Evolutionary conservation across 2,113 vertebrate species (phyloP).

Genomic region (Hippoglossus stenolepis): DNA sequence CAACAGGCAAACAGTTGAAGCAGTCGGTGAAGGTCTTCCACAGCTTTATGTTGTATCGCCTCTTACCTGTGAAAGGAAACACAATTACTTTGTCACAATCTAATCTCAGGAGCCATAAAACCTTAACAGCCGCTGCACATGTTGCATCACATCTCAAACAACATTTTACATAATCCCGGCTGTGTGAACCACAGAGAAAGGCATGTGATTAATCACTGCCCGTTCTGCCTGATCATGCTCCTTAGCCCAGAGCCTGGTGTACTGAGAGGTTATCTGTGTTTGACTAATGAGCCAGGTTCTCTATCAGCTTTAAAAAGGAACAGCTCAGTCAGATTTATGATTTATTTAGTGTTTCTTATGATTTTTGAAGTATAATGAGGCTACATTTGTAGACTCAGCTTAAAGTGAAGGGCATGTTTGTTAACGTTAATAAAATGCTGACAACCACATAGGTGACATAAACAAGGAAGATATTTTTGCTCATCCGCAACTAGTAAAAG

Average conservation of each 20-base stretch:
- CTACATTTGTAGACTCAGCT: neutral
- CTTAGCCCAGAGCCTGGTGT: conserved; percentile 23
- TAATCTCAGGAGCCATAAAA: conserved; percentile 50
- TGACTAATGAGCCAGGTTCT: neutral
- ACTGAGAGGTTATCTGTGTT: neutral
- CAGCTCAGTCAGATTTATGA: neutral
- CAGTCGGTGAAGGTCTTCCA: conserved; percentile 99
- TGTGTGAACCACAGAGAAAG: conserved; percentile 39
- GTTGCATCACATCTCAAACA: conserved; percentile 29
- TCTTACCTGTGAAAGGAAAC: conserved; percentile 86
- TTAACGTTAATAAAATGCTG: neutral
- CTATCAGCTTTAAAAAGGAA: neutral
- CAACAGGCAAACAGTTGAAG: conserved; percentile 97
- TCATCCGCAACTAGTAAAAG: no score
- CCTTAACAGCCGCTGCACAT: conserved; percentile 9
- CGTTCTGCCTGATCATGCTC: conserved; percentile 43
- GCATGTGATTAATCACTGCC: conserved; percentile 52
- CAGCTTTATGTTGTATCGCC: conserved; percentile 97
- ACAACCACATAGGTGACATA: neutral
- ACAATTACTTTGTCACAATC: conserved; percentile 32
- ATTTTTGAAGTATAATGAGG: neutral
- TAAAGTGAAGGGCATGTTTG: neutral
- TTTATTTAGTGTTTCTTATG: neutral
- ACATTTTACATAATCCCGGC: conserved; percentile 48
- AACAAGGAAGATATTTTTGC: neutral